Evolutionary conservation across 2,797 vertebrate species (phyloP), one percentile per base, ranked within the genome.

Genomic region (Aulostomus chinensis): DNA sequence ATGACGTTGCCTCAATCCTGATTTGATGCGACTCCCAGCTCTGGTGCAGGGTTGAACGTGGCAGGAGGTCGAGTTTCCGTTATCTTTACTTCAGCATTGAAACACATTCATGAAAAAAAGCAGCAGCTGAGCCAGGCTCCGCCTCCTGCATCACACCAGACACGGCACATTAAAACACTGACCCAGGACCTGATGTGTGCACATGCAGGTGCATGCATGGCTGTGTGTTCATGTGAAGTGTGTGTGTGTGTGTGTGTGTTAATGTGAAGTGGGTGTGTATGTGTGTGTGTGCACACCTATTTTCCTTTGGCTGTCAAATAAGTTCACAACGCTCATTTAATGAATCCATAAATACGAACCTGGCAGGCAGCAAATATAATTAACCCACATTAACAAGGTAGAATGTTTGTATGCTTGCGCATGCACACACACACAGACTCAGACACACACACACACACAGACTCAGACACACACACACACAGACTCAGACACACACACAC

Each of bases 331-430:
- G 8, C 3, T 7, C 10, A 8, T 41, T 54, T 47, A 46, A 66
- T 54, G 35, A 51, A 48, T 68, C 49, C 16, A 17, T 5, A 37
- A 45, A 45, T 38, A 51, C 13, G 48, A 66, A 41, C 28, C 10
- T 38, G 15, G 12, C 30, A 60, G 67, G 54, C 28, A 55, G 30
- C 20, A 65, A 59, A 73, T 10, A 41, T 34, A 67, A 73, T 73
- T 60, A 78, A 59, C 52, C 22, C 18, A 21, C 30, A 25, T 46
- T 49, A 35, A 12, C 28, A 50, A 39, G 20, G n/a, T 26, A 50
- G 6, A 14, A 25, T 35, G 8, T 21, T 31, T 38, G 20, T 51
- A 10, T 26, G 28, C 10, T 48, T 17, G 16, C 59, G 18, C 25
- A n/a, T n/a, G n/a, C n/a, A 28, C 26, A 36, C 13, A 20, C 11